Base-by-base conservation (phyloP, 2,797 vertebrate genomes). In the Heterohyrax brucei region DNA sequence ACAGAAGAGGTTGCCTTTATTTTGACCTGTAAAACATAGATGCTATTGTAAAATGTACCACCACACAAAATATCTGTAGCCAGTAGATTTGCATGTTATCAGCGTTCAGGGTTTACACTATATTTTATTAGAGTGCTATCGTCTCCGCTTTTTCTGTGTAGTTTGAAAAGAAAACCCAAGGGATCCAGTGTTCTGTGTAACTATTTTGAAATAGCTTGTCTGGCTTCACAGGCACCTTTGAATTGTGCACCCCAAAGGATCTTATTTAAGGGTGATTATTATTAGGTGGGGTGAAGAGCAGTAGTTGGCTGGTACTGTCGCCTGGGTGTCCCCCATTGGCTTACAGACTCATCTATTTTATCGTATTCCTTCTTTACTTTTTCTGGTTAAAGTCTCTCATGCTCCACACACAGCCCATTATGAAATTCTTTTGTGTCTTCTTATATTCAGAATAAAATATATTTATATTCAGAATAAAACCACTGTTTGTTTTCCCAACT, bases 11-110 rank as follows among this genome's bases (percentile, higher is more conserved):
- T 18, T 9, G 39, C 94, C 89, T 95, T 96, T 85, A 53, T 94
- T 97, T 89, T 68, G 96, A 53, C 24, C n/a, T 92, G 28, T 62
- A 85, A 91, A 75, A 48, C 53, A 53, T 70, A 93, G 53, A 95
- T 66, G 48, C 66, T 94, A 33, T 66, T 90, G 46, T 95, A 90
- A 82, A 92, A 90, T 88, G 39, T 59, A 96, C 44, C 18, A 26
- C 33, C 76, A 10, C 62, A 53, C 59, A 59, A 85, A 93, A 28
- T 81, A 50, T 94, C 85, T 90, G 83, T 4, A 93, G 86, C 28
- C 68, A 12, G 66, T 59, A 86, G 50, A 21, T 83, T 62, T 88
- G 64, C 81, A 72, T 92, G 53, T 62, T 85, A 68, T 89, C 22
- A 44, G 0, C 91, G 53, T 77, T 89, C 18, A 61, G 39, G 5